Base-by-base conservation (phyloP, 2,888 invertebrate species). In the Raillietiella orientalis region DNA sequence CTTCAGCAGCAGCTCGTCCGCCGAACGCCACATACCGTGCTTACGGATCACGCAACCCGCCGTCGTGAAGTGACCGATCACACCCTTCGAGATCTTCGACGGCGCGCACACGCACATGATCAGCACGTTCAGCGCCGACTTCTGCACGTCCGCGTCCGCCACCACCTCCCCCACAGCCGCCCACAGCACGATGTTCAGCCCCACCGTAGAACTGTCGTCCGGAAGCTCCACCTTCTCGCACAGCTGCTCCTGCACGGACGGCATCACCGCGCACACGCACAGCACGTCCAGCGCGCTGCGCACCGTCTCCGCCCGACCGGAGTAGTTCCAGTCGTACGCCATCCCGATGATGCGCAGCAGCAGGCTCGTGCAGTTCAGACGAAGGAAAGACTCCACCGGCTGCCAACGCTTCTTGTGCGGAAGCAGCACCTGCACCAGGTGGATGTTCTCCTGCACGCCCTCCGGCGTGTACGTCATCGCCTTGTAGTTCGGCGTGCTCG, bases 31-130 rank as follows among this genome's bases (percentile, higher is more conserved):
- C 12, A 27, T 24, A 5, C 27, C 16, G 12, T 29, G 33, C 17
- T 28, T 25, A 3, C 29, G 24, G 16, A 24, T 32, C 21, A 31
- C 31, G 11, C 6, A 17, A 6, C 6, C n/a, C 6, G 19, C 19
- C n/a, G 19, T n/a, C n/a, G 19, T 8, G n/a, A 8, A 17, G 19
- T 17, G n/a, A 17, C 19, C 19, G 6, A 17, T 6, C 6, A 8
- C n/a, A 9, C 22, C 22, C 11, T n/a, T 12, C 8, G 11, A 6
- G 13, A 12, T 6, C 22, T 6, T 22, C n/a, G 11, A 6, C 8
- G 84, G 84, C 3, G 77, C 75, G 49, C 82, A 84, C 2, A 87
- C 75, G 45, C 82, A 84, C 47, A 84, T 84, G 27, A 79, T 72
- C 29, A 93, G 58, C 12, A 82, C 72, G 35, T 70, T 62, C 4